Base-by-base conservation (phyloP, 2,113 vertebrate species). In the Aptenodytes patagonicus region DNA sequence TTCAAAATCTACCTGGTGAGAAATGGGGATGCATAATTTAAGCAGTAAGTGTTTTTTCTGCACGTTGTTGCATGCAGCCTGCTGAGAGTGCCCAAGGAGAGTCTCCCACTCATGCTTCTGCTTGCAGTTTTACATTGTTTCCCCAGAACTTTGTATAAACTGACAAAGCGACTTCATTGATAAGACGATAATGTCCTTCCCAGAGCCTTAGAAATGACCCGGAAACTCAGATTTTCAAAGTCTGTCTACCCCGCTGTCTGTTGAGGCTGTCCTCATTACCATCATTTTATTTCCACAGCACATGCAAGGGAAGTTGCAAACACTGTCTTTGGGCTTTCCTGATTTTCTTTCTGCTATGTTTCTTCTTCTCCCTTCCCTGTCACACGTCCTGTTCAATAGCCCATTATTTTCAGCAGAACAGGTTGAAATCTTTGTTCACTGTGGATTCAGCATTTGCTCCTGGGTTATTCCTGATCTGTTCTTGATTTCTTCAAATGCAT, bases 321-420 rank as follows among this genome's bases (percentile, higher is more conserved):
- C 13, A 0, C 51, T 20, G 18, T 10, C 80, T 38, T 13, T 6
- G 36, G 52, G 4, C 12, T 71, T 57, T 29, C 60, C 36, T 9
- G 14, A 9, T 17, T 54, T 66, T 28, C 16, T 12, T 22, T 16
- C 18, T 26, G 22, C 42, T 34, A 2, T 0, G 10, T 29, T 54
- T 3, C 13, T 13, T 20, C 20, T 49, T 11, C 22, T 55, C 49
- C 66, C 7, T 10, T 28, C 77, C 65, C 46, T 21, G 0, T 8
- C 54, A 9, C 29, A 6, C 4, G 0, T 21, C 70, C 73, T 7
- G 1, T 3, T 20, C 54, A 13, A 19, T 17, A 26, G 17, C 4
- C 24, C 3, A 0, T 20, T 18, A 9, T 7, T 36, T 34, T 11
- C 65, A 75, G 26, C 82, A 90, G 65, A 71, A 24, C 9, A 8